Evolutionary conservation across 1,140 invertebrate species (phyloP).

Genomic region (Leptoteleia sp.): DNA sequence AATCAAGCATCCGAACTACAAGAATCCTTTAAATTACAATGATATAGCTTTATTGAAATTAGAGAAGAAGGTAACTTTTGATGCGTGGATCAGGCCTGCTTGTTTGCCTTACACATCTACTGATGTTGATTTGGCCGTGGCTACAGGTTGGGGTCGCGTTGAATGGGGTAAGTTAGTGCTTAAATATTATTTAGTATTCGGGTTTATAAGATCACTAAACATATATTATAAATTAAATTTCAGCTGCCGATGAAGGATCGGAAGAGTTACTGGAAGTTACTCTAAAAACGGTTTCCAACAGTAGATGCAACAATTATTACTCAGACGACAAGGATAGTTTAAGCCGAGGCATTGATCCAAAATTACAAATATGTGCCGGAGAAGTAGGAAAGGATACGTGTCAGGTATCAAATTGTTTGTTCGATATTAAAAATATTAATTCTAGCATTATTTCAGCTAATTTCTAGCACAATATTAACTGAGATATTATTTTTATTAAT

Average conservation of each 20-base stretch:
- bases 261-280: constrained; percentile 81
- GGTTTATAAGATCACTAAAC: too few species aligned
- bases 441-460: too few species aligned
- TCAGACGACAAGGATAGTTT: constrained; percentile 70
- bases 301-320: constrained; percentile 27
- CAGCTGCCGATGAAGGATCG: constrained; percentile 72
- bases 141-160: constrained; percentile 82
- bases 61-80: constrained; percentile 77
- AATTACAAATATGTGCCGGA: constrained; percentile 85
- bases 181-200: too few species aligned
- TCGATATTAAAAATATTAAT: too few species aligned
- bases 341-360: constrained; percentile 78
- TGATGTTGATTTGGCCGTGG: constrained; percentile 70
- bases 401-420: constrained; percentile 80
- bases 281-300: constrained; percentile 35
- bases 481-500: too few species aligned
- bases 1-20: constrained; percentile 81
- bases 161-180: constrained; percentile 74
- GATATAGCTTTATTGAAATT: constrained; percentile 83
- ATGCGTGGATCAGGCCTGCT: constrained; percentile 81
- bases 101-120: constrained; percentile 74
- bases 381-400: constrained; percentile 87
- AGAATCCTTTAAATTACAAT: constrained; percentile 78
- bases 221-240: constrained; percentile 1
- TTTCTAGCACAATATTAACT: too few species aligned